Base-by-base conservation (phyloP, 2,888 invertebrate genomes). In the Drosophila anceps region DNA sequence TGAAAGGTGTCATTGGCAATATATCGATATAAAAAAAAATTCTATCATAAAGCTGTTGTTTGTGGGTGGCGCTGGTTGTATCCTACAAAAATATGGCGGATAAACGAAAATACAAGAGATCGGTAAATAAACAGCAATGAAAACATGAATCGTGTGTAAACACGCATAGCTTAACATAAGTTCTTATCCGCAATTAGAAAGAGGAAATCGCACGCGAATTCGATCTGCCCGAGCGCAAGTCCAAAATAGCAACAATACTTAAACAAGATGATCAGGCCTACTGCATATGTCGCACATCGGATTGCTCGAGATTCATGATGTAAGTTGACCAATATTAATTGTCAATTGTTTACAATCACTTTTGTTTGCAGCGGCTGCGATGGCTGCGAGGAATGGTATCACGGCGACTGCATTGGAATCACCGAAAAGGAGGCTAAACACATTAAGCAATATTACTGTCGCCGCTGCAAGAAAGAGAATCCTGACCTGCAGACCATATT, bases 321-420 rank as follows among this genome's bases (percentile, higher is more conserved):
- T 97, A 93, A 94, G 95, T 93, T 41, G 13, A 12, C 18, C 5
- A 13, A 39, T 24, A 20, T 10, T 8, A 37, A 27, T 51, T 35
- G 29, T 35, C 37, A 18, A 15, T 24, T 50, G n/a, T 13, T 31
- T 15, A 9, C 9, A 29, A 29, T 50, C 12, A n/a, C n/a, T 24
- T 24, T 4, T 20, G 44, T 10, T 31, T 76, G 31, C 60, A 97
- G 97, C 92, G 98, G 97, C 41, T 99, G 99, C 93, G 99, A 99
- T 93, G 95, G 97, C 15, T 99, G 99, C 92, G 98, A 99, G 92
- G 98, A 99, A 93, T 99, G 99, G 99, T 99, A 98, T 91, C 99
- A 99, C 91, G 99, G 99, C 1, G 98, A 98, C 91, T 99, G 99
- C 92, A 98, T 99, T 78, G 97, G 97, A 83, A 97, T 99, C 79